Percentiles rank a stretch among this genome's conserved stretches.
Evolutionary conservation across 2,797 vertebrate species (phyloP).

Genomic region (Kryptolebias ocellatus): DNA sequence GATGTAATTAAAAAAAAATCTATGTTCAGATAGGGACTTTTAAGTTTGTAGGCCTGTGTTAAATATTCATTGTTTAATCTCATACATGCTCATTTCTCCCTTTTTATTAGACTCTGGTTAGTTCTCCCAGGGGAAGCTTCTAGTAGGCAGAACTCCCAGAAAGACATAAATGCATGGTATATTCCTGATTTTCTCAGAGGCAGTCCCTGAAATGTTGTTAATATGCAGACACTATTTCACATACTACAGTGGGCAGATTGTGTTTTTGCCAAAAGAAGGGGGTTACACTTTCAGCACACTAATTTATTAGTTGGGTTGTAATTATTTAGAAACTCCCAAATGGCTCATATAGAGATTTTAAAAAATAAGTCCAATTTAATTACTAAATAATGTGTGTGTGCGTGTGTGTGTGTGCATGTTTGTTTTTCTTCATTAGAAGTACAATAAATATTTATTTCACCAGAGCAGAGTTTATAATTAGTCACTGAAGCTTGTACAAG

Average conservation of each 20-base stretch:
- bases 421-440: not conserved
- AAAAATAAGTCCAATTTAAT: constrained; percentile 32
- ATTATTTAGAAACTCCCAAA: constrained; percentile 32
- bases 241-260: not conserved
- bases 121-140: constrained; percentile 29
- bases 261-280: not conserved
- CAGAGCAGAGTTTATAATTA: constrained; percentile 2
- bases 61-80: constrained; percentile 66
- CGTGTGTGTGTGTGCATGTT: not conserved
- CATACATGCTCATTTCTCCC: constrained; percentile 19
- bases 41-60: constrained; percentile 42
- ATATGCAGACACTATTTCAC: constrained; percentile 6
- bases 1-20: constrained; percentile 41
- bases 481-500: not conserved
- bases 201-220: constrained; percentile 21
- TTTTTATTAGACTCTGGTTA: constrained; percentile 43
- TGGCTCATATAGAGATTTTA: not conserved
- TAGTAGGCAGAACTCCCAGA: constrained; percentile 13
- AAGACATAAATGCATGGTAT: constrained; percentile 44
- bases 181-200: constrained; percentile 32
- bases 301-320: constrained; percentile 26
- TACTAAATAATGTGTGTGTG: not conserved
- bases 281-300: constrained; percentile 20
- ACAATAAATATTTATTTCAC: constrained; percentile 8
- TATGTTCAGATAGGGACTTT: constrained; percentile 35